Percentiles rank a stretch among this genome's conserved stretches.
These are phyloP conservation scores for Magallana nippona DNA, from an alignment of 2,888 invertebrate species.

Conservation along the genomic window DNA sequence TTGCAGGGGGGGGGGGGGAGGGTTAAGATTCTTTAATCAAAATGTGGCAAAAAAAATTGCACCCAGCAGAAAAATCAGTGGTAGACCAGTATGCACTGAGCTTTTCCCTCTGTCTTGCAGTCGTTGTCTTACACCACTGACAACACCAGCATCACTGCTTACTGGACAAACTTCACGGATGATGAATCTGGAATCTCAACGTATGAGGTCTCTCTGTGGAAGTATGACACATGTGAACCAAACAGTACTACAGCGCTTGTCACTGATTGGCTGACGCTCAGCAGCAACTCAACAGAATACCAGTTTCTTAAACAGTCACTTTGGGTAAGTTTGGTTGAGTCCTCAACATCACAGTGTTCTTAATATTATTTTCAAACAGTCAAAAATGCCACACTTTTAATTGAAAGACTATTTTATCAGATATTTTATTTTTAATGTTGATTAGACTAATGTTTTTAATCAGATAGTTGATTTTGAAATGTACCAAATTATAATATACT, in stretches of 20 bases:
- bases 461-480: neutral
- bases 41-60: too few species aligned
- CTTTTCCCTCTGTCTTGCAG: slow-evolving; percentile 40
- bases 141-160: slow-evolving; percentile 45
- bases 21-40: too few species aligned
- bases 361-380: neutral
- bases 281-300: slow-evolving; percentile 46
- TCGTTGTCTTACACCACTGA: slow-evolving; percentile 48
- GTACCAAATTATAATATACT: too few species aligned
- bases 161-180: slow-evolving; percentile 55
- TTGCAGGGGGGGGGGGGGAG: too few species aligned
- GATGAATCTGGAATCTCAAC: slow-evolving; percentile 52
- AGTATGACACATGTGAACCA: slow-evolving; percentile 46
- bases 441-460: neutral
- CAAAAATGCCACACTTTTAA: too few species aligned
- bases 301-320: slow-evolving; percentile 48
- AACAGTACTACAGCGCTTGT: slow-evolving; percentile 32
- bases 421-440: neutral
- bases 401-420: neutral
- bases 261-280: slow-evolving; percentile 47
- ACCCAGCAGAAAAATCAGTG: too few species aligned
- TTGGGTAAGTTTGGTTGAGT: slow-evolving; percentile 40
- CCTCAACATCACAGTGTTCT: neutral
- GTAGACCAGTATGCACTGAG: too few species aligned
- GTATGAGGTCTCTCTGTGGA: slow-evolving; percentile 53